A percentile compares a stretch with the other conserved stretches of the same genome.
phyloP scores from a whole-genome alignment of 1,140 invertebrate species.

The Periplaneta americana region DNA sequence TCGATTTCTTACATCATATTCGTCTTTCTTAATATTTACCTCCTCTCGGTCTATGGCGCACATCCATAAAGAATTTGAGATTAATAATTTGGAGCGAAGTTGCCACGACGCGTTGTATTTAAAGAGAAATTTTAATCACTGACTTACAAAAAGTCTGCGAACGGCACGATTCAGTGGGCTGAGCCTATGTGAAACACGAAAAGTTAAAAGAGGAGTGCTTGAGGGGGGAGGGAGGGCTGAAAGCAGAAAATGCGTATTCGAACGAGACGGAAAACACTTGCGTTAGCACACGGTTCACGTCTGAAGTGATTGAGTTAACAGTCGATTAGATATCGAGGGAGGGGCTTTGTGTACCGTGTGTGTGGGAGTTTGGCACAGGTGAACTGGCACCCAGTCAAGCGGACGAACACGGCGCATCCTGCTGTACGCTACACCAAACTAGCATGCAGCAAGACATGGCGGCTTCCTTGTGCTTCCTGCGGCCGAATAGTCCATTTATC shows the following conservation, averaged over 20 bases:
- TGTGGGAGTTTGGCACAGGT: constrained; percentile 2
- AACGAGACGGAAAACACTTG: neutral
- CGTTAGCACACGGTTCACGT: neutral
- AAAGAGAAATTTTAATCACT: no score
- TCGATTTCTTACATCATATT: no score
- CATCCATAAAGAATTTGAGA: no score
- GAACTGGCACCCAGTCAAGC: neutral
- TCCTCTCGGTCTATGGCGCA: no score
- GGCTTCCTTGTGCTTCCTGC: no score
- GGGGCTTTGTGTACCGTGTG: neutral
- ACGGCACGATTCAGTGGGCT: neutral
- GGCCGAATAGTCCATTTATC: no score
- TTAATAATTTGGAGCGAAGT: no score
- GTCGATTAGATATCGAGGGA: constrained; percentile 6
- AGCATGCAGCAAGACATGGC: no score
- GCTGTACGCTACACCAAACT: neutral
- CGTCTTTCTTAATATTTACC: no score
- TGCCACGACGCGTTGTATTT: no score
- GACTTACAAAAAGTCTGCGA: no score
- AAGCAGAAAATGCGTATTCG: constrained; percentile 1
- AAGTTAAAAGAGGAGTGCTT: neutral
- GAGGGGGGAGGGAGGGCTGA: neutral
- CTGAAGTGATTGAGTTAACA: constrained; percentile 4
- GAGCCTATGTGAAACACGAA: neutral
- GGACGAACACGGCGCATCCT: neutral